Percentiles rank a stretch among this genome's conserved stretches.
Conservation (phyloP, 92 coral and sea anemone species). For the Actinostola sp. region DNA sequence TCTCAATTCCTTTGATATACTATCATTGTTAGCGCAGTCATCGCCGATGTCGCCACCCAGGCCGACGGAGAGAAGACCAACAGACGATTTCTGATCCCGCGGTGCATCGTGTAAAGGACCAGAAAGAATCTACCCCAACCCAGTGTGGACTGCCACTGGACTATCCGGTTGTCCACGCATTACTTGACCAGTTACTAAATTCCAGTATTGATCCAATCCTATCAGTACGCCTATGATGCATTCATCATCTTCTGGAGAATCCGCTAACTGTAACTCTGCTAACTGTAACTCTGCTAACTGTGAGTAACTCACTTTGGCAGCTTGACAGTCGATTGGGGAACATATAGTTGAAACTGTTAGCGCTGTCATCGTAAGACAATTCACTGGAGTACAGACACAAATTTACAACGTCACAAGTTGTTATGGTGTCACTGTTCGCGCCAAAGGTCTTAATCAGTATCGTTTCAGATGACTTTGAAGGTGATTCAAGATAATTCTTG, state of each 20-base stretch:
- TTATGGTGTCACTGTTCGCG: conserved; percentile 14
- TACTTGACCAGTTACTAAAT: too few species aligned
- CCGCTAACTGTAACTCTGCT: conserved; percentile 46
- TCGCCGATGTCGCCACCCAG: background rate
- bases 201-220: too few species aligned
- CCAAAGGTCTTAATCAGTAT: conserved; percentile 57
- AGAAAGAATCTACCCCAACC: too few species aligned
- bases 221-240: conserved; percentile 46
- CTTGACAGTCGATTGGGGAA: conserved; percentile 53
- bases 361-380: conserved; percentile 8
- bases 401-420: conserved; percentile 30
- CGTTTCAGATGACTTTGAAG: conserved; percentile 32
- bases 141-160: too few species aligned
- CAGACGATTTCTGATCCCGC: too few species aligned
- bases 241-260: conserved; percentile 38
- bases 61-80: conserved; percentile 29
- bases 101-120: too few species aligned
- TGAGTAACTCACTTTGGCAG: conserved; percentile 32
- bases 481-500: conserved; percentile 18
- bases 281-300: conserved; percentile 16
- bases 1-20: background rate
- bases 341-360: conserved; percentile 51
- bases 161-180: too few species aligned
- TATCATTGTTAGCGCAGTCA: too few species aligned
- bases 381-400: conserved; percentile 25